Evolutionary conservation across 2,888 invertebrate species (phyloP), one percentile per base, ranked within the genome.

Genomic region (Stenichneumon culpator): DNA sequence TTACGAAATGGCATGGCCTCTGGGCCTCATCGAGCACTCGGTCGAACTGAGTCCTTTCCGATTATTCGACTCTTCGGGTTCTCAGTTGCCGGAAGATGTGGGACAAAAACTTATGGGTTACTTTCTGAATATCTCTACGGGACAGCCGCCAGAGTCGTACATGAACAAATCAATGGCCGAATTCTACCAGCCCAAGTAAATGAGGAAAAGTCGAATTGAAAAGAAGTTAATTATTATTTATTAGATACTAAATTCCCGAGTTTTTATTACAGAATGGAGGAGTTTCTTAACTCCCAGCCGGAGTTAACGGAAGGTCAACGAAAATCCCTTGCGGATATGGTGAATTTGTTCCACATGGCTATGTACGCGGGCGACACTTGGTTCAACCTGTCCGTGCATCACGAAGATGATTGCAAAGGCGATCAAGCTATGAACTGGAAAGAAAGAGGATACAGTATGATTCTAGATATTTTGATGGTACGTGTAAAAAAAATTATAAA

Each of bases 401-500:
- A 16, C 0, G 80, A 83, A 9, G 87, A 70, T 74, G 4, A 25
- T 0, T 83, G 83, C 69, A 19, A 77, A 0, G 92, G 92, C 11
- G 90, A 90, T 78, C 78, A 63, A 11, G 11, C 44, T 2, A 85
- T 90, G 0, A 92, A 91, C 83, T 93, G 93, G 93, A 93, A 91
- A 39, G 84, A 89, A 11, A 85, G 87, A 47, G 89, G 89, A 65
- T 93, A 91, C 74, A 85, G 90, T 7, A 91, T 86, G 3, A 89
- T 93, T 77, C 68, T 93, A 2, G 92, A 93, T 77, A 88, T 93
- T 74, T 74, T 93, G 80, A 92, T 91, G 91, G 93, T 93, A 74
- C 44, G 86, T 83, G 14, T 57, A 6, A 32, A 32, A 32, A 19
- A 22, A 6, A 2, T 68, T 36, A 65, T 14, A 22, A 5, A 28